Evolutionary conservation across 2,888 invertebrate species (phyloP), one percentile per base, ranked within the genome.

Genomic region (Xylocampa areola): DNA sequence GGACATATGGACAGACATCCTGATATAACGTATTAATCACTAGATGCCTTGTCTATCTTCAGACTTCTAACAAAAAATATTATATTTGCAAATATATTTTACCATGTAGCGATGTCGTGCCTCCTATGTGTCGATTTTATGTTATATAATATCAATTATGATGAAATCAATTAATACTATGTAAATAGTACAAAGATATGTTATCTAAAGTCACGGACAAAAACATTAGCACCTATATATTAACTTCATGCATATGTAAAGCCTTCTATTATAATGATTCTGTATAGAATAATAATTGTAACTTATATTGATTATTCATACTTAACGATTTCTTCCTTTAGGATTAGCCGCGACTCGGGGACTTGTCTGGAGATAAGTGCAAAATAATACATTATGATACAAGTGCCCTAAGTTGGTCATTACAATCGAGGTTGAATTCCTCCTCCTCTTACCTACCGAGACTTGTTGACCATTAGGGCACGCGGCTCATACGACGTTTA

Each of bases 181-280:
- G 59, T 67, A 54, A 68, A 70, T 70, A 49, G 40, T 45, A 40
- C 51, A 43, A 50, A 54, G 43, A 70, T 70, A 47, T 63, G 48
- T 44, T 64, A 70, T 70, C 53, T 36, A 54, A 21, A 57, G 68
- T 70, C 60, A 68, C 60, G 68, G 60, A 64, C 64, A 60, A 41
- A 60, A 68, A 43, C 50, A 45, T 66, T 49, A 44, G 45, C 49
- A 54, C 35, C 35, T 45, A 45, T 63, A 55, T 45, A 47, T 62
- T 58, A 58, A 27, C 16, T 30, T 37, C 41, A 67, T 67, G 67
- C 67, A 67, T 67, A 52, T 52, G 44, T 49, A 67, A 30, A 36
- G 3, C 27, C 40, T 32, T 41, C 30, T 41, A 19, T 11, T 40
- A 45, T 51, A 53, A 49, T 43, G 44, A 58, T 52, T 40, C 63